Evolutionary conservation across 2,797 vertebrate species (phyloP), one percentile per base, ranked within the genome.

Genomic region (Gouania willdenowi): DNA sequence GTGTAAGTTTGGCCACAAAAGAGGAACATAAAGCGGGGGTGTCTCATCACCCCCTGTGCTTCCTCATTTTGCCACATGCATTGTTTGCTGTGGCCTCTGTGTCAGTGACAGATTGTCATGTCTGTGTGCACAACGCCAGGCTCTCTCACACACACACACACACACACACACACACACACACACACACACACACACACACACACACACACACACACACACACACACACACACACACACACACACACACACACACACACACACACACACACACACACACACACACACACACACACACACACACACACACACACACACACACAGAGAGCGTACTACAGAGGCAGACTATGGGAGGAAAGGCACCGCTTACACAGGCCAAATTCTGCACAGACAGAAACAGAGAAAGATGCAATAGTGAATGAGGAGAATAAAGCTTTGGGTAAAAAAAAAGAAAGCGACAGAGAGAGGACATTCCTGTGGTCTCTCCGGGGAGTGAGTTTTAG

Each of bases 71-170:
- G 65, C 69, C 73, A 77, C 66, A 77, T 72, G 76, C 66, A 67
- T 79, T 83, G 84, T 85, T 79, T 82, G 71, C 72, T 31, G 19
- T 56, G 57, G 60, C 65, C 71, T 73, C 61, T 59, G 71, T 83
- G 75, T 79, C 81, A 77, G 58, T 80, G 81, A 85, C 75, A 78
- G 80, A 83, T 73, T 79, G 79, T 79, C 71, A 72, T 64, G 75
- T 78, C 69, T 80, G 75, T 77, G 75, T 73, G 71, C 71, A 71
- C 42, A 77, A 47, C 43, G 34, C 58, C 7, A 29, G 53, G 63
- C 37, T 46, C 51, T 21, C 59, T n/a, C 47, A n/a, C 66, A 17
- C 57, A 33, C 41, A 39, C 63, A 49, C 47, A 41, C 55, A 41
- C 47, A n/a, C 66, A 17, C 57, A 33, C 41, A 39, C 63, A 49